Percentiles rank a stretch among this genome's conserved stretches.
Evolutionary conservation across 2,113 vertebrate genomes (phyloP).

Genomic region (Xyrauchen texanus): DNA sequence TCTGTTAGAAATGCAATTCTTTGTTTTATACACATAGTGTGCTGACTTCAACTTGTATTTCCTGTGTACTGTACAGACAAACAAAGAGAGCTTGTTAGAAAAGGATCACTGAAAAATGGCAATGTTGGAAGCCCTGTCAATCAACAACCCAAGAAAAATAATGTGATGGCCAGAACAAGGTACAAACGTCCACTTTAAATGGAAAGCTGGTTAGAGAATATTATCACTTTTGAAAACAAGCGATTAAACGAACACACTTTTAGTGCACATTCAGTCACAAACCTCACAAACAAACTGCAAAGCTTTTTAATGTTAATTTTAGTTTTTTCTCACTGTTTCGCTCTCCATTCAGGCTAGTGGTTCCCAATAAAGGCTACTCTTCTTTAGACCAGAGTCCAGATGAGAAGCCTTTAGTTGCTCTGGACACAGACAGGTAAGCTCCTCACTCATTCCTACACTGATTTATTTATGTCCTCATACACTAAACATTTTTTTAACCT

Average conservation of each 20-base stretch:
- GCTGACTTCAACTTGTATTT: slow-evolving; percentile 18
- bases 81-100: slow-evolving; percentile 93
- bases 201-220: neutral
- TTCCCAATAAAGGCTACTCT: slow-evolving; percentile 98
- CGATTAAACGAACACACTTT: too few species aligned
- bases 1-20: neutral
- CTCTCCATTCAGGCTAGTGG: slow-evolving; percentile 82
- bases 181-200: slow-evolving; percentile 54
- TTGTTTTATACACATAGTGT: neutral
- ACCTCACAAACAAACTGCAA: too few species aligned
- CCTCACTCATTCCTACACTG: neutral
- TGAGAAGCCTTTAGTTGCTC: slow-evolving; percentile 94
- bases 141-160: slow-evolving; percentile 99
- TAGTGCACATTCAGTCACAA: neutral
- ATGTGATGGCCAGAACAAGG: slow-evolving; percentile 97
- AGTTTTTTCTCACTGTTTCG: too few species aligned
- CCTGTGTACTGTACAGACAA: slow-evolving; percentile 80
- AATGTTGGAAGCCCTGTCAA: slow-evolving; percentile 94
- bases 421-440: slow-evolving; percentile 95
- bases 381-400: slow-evolving; percentile 98
- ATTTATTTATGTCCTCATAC: neutral
- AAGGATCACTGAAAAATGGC: slow-evolving; percentile 93
- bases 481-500: too few species aligned
- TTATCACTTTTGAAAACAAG: too few species aligned
- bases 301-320: neutral